Conservation (phyloP, 2,113 vertebrate genomes). For the Neomonachus schauinslandi region DNA sequence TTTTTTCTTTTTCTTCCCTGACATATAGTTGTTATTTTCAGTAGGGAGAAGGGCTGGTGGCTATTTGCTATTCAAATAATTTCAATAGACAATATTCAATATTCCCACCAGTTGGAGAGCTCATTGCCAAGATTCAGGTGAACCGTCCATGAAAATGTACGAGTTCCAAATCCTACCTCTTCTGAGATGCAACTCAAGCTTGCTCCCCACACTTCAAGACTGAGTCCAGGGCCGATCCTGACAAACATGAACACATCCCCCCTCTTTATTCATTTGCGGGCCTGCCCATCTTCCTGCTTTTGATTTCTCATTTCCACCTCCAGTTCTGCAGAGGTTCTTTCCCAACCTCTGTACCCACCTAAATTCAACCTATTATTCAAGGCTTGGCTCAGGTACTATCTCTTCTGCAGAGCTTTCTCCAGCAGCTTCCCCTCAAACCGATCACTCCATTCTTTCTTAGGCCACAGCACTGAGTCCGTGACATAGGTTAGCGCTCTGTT, state of each 20-base stretch:
- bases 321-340: neutral
- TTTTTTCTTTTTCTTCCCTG: neutral
- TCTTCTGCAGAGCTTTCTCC: neutral
- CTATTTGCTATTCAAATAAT: neutral
- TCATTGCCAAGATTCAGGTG: neutral
- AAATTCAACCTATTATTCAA: neutral
- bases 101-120: neutral
- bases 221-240: neutral
- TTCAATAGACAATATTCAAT: neutral
- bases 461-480: neutral
- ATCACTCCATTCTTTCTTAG: neutral
- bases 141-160: neutral
- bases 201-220: neutral
- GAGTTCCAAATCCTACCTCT: neutral
- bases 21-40: conserved; percentile 14
- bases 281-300: neutral
- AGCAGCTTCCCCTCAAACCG: neutral
- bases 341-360: neutral
- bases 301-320: neutral
- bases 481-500: neutral
- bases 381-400: neutral
- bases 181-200: neutral
- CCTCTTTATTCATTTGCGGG: neutral
- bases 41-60: neutral
- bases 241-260: neutral